Evolutionary conservation across 2,888 invertebrate species (phyloP), one percentile per base, ranked within the genome.

Genomic region (Hydrotaea diabolus): DNA sequence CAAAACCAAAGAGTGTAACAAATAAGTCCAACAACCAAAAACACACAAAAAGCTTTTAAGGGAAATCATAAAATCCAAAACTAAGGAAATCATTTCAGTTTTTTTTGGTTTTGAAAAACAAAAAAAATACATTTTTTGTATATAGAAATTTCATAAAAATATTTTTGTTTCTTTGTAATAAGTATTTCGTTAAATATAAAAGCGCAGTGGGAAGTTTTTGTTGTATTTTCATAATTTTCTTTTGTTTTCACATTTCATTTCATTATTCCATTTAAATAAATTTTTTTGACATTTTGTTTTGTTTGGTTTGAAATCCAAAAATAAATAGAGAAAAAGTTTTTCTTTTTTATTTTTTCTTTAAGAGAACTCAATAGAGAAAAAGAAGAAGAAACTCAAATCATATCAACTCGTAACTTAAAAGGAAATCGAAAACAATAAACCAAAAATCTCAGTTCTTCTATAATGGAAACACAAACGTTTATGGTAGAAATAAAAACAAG

Each of bases 181-280:
- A 82, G 77, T 80, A 76, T 82, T 78, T 88, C 89, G 87, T 90
- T 89, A 88, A 88, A 89, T 90, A 88, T 90, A 88, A 90, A 92
- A 91, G 91, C 92, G 92, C 92, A 92, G 92, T 92, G 92, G 92
- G 92, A 92, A 92, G 92, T 92, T 92, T 88, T 91, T 91, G 90
- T 91, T 90, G 91, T 91, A 90, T 91, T 89, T 90, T 77, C 79
- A 75, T 86, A n/a, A n/a, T n/a, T n/a, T 89, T 88, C 88, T 89
- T 89, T 87, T 87, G n/a, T 88, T 89, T 86, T 77, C 83, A 86
- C 87, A 69, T 23, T 87, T 86, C 80, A 80, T 85, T 86, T 86
- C 69, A 66, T 80, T 84, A 39, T 80, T 55, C 62, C 43, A 76
- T 72, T 53, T n/a, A n/a, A n/a, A n/a, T n/a, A 76, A 62, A 59